Percentiles rank a stretch among this genome's conserved stretches.
phyloP scores from a whole-genome alignment of 2,113 vertebrate genomes.

The Symphodus melops region DNA sequence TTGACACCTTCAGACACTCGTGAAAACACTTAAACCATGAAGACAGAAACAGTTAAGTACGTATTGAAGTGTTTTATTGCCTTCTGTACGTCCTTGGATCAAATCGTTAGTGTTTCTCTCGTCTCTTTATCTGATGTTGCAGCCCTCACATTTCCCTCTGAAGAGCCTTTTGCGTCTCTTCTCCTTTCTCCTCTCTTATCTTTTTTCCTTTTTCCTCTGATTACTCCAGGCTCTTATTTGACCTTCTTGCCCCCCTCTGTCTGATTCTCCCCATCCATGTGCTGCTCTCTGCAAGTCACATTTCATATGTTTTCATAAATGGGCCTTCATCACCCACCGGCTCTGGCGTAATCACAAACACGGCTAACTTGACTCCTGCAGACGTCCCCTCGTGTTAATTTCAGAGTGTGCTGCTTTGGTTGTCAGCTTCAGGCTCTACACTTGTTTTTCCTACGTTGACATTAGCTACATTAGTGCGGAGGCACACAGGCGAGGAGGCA shows the following conservation, averaged over 20 bases:
- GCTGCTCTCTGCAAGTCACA: constrained; percentile 40
- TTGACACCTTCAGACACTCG: background rate
- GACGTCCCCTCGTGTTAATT: constrained; percentile 41
- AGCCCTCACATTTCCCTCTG: background rate
- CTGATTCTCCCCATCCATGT: constrained; percentile 8
- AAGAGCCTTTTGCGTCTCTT: background rate
- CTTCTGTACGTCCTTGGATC: no score
- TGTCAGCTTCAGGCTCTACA: constrained; percentile 33
- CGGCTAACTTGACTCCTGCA: constrained; percentile 9
- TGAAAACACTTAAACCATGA: no score
- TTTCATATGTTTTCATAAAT: constrained; percentile 58
- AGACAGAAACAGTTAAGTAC: no score
- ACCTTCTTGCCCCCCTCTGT: constrained; percentile 11
- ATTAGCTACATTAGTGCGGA: constrained; percentile 5
- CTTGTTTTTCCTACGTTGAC: constrained; percentile 8
- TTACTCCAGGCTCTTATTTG: constrained; percentile 11
- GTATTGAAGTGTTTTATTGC: no score
- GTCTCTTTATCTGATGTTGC: background rate
- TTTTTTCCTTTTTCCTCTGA: background rate
- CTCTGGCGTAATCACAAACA: constrained; percentile 16
- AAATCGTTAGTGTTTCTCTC: background rate
- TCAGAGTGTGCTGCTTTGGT: constrained; percentile 5
- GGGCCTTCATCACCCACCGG: constrained; percentile 34
- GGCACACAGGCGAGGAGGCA: constrained; percentile 6
- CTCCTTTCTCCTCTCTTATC: background rate